Evolutionary conservation across 2,888 invertebrate genomes (phyloP).

Genomic region (Synanthedon myopaeformis): DNA sequence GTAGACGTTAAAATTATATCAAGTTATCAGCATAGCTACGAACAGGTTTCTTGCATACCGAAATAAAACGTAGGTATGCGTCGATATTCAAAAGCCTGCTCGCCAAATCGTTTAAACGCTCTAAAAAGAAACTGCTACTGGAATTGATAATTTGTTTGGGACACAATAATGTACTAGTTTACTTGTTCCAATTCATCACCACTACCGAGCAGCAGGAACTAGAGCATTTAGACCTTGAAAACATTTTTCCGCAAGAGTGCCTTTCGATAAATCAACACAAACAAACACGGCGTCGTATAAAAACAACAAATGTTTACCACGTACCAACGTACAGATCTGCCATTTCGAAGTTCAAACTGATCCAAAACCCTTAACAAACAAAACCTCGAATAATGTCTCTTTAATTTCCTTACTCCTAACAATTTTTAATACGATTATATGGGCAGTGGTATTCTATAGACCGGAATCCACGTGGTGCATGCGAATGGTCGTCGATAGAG

Average conservation of each 20-base stretch:
- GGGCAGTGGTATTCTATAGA: conserved; percentile 52
- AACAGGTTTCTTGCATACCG: conserved; percentile 43
- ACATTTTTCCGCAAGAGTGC: conserved; percentile 26
- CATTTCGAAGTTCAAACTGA: conserved; percentile 43
- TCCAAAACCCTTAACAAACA: conserved; percentile 24
- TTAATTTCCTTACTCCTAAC: conserved; percentile 41
- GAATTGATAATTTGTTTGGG: background rate
- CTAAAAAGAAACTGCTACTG: background rate
- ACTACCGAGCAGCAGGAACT: conserved; percentile 14
- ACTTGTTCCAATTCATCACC: background rate
- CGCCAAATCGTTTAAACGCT: background rate
- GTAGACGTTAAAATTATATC: background rate
- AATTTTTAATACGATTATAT: conserved; percentile 46
- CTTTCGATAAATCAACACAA: conserved; percentile 33
- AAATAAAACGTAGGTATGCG: conserved; percentile 24
- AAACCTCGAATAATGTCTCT: conserved; percentile 32
- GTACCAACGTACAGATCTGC: conserved; percentile 62
- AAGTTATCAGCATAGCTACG: conserved; percentile 11
- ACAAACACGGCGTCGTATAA: conserved; percentile 21
- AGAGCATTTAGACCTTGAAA: conserved; percentile 45
- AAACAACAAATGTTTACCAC: conserved; percentile 25
- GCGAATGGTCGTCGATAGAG: conserved; percentile 53
- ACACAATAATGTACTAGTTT: background rate
- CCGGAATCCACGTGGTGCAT: conserved; percentile 46
- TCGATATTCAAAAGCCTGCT: conserved; percentile 4